Evolutionary conservation across 2,888 invertebrate genomes (phyloP).

Genomic region (Teleogryllus oceanicus): DNA sequence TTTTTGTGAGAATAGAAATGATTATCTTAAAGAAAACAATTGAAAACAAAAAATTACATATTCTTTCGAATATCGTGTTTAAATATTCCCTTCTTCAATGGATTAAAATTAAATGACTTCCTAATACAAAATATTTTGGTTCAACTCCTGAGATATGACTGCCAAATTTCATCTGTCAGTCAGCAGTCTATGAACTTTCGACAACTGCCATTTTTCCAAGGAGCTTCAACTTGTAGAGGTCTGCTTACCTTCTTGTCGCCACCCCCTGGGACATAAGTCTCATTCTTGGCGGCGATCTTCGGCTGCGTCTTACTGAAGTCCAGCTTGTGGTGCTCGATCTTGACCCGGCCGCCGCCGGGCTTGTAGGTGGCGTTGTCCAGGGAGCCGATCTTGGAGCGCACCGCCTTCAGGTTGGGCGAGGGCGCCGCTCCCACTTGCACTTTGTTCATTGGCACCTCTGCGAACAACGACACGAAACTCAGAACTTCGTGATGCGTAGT

Average conservation of each 20-base stretch:
- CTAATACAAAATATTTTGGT: no score
- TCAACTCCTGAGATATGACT: no score
- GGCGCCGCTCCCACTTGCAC: constrained; percentile 87
- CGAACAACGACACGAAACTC: constrained; percentile 40
- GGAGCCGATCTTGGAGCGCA: constrained; percentile 90
- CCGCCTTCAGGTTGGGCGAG: constrained; percentile 85
- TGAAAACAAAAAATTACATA: no score
- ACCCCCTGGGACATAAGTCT: constrained; percentile 79
- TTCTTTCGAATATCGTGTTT: no score
- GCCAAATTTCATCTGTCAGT: no score
- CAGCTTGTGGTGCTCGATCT: constrained; percentile 82
- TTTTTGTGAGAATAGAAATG: no score
- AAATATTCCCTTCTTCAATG: no score
- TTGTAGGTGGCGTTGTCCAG: constrained; percentile 84
- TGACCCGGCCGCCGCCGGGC: constrained; percentile 83
- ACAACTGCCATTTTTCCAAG: no score
- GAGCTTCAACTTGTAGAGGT: no score
- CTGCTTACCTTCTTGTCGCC: constrained; percentile 81
- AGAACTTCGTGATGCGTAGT: neutral
- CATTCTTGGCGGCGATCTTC: constrained; percentile 88
- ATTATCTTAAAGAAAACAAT: no score
- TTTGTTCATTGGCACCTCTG: constrained; percentile 89
- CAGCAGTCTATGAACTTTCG: no score
- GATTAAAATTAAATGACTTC: no score
- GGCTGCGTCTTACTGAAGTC: constrained; percentile 80